These are phyloP conservation scores for Zaprionus taronus DNA, from an alignment of 1,140 invertebrate genomes.

Conservation along the genomic window DNA sequence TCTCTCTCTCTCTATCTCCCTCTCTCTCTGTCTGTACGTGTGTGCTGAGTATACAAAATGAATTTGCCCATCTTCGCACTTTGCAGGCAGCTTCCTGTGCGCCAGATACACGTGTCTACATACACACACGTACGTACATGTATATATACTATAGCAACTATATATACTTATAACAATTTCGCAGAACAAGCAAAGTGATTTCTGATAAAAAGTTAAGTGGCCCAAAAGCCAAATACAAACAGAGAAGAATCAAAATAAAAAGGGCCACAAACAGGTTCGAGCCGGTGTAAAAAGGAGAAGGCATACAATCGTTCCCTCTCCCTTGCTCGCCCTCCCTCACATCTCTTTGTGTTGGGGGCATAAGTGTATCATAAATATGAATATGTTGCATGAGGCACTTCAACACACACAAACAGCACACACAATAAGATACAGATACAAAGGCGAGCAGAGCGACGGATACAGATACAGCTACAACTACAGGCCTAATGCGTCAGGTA, in stretches of 20 bases:
- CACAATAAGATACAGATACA: conserved; percentile 14
- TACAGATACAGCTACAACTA: conserved; percentile 21
- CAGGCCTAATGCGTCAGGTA: conserved; percentile 66
- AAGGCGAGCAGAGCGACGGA: conserved; percentile 6
- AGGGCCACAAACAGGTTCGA: conserved; percentile 66
- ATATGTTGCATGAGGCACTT: conserved; percentile 60
- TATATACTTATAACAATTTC: conserved; percentile 60
- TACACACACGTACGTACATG: conserved; percentile 7
- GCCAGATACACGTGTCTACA: conserved; percentile 3
- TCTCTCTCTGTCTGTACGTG: neutral
- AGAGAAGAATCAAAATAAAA: conserved; percentile 39
- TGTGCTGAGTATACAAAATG: conserved; percentile 16
- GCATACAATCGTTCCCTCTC: too few species aligned
- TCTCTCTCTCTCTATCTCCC: neutral
- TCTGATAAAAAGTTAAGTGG: conserved; percentile 79
- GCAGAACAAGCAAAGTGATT: conserved; percentile 70
- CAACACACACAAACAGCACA: conserved; percentile 21
- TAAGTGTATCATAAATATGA: conserved; percentile 75
- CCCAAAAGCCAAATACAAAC: conserved; percentile 50
- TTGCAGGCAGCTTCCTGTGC: conserved; percentile 27
- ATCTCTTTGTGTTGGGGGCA: conserved; percentile 33
- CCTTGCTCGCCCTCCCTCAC: neutral
- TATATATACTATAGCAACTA: neutral
- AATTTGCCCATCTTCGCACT: conserved; percentile 23
- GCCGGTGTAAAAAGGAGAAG: conserved; percentile 1